These are phyloP conservation scores for Lepisosteus osseus DNA, from an alignment of 2,113 vertebrate species.

Conservation along the genomic window DNA sequence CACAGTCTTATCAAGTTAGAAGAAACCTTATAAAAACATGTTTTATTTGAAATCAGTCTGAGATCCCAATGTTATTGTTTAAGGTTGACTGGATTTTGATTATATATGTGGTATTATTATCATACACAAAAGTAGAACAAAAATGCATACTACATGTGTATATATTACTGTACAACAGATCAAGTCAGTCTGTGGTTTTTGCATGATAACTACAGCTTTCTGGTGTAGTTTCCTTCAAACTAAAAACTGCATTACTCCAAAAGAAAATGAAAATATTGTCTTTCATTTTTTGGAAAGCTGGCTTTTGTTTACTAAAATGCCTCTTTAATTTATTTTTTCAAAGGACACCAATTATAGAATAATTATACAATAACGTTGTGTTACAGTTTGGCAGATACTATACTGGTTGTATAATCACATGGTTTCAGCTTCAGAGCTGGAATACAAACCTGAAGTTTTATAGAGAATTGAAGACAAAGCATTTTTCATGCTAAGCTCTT, in stretches of 20 bases:
- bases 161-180: too few relatives aligned
- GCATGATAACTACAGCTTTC: neutral
- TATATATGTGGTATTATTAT: too few relatives aligned
- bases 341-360: slow-evolving; percentile 58
- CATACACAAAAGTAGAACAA: too few relatives aligned
- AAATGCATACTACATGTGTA: too few relatives aligned
- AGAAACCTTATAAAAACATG: too few relatives aligned
- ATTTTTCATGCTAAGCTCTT: slow-evolving; percentile 4
- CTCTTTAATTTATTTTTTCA: slow-evolving; percentile 2
- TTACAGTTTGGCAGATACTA: slow-evolving; percentile 48
- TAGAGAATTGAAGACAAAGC: slow-evolving; percentile 51
- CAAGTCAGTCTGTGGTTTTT: neutral
- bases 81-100: too few relatives aligned
- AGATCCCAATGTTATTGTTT: too few relatives aligned
- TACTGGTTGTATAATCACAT: slow-evolving; percentile 60
- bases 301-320: neutral
- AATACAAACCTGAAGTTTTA: slow-evolving; percentile 29
- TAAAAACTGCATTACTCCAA: neutral
- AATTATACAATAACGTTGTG: slow-evolving; percentile 63
- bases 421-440: slow-evolving; percentile 44
- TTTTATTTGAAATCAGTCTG: too few relatives aligned
- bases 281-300: neutral
- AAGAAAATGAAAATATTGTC: neutral
- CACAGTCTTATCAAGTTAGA: too few relatives aligned
- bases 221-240: neutral